Evolutionary conservation across 2,888 invertebrate genomes (phyloP).

Genomic region (Xestobium rufovillosum): DNA sequence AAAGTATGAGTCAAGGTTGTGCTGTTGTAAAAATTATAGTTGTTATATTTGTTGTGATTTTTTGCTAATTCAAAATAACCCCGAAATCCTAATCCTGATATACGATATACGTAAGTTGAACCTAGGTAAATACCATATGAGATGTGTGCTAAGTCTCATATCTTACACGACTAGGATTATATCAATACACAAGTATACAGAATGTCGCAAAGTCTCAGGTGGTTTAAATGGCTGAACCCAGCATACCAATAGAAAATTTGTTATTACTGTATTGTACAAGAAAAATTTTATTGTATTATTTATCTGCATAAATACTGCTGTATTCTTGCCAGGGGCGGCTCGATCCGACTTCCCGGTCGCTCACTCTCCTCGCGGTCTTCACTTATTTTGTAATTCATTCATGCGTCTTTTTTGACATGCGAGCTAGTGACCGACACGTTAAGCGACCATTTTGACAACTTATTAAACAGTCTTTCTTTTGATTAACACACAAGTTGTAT

Average conservation of each 20-base stretch:
- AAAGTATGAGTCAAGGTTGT: constrained; percentile 45
- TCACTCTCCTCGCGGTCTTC: too few relatives aligned
- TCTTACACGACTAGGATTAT: constrained; percentile 29
- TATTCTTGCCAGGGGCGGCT: constrained; percentile 5
- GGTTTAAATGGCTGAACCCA: constrained; percentile 37
- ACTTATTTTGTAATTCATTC: too few relatives aligned
- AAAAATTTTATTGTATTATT: not conserved
- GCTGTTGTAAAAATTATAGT: constrained; percentile 46
- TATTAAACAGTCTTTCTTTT: too few relatives aligned
- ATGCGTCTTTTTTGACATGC: too few relatives aligned
- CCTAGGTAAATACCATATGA: constrained; percentile 30
- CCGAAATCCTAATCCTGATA: constrained; percentile 32
- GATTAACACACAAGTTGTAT: too few relatives aligned
- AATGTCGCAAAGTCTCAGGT: constrained; percentile 45
- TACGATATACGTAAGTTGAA: constrained; percentile 45
- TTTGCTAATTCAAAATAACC: constrained; percentile 37
- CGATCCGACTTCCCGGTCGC: constrained; percentile 4
- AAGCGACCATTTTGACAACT: too few relatives aligned
- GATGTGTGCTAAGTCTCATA: constrained; percentile 7
- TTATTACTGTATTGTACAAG: constrained; percentile 1
- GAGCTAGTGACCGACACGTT: too few relatives aligned
- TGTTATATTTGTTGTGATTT: constrained; percentile 47
- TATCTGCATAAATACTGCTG: constrained; percentile 12
- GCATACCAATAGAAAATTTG: constrained; percentile 1
- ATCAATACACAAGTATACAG: constrained; percentile 44